Base-by-base conservation (phyloP, 2,888 invertebrate species). In the Conops quadrifasciatus region DNA sequence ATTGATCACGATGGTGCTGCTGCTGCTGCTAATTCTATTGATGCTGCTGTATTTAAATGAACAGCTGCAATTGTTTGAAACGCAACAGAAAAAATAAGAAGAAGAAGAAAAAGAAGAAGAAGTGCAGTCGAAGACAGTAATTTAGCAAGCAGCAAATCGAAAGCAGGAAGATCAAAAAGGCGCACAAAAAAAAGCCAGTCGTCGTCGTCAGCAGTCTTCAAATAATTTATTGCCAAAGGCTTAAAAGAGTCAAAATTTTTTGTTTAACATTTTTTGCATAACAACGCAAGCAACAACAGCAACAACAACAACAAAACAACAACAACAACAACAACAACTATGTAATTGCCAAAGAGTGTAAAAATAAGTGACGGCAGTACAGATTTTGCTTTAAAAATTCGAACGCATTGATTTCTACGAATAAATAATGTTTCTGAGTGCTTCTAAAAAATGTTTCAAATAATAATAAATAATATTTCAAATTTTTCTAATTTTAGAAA, bases 1-100 rank as follows among this genome's bases (percentile, higher is more conserved):
- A 9, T 36, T 9, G 36, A 36, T 36, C 36, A 36, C 9, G 36
- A 36, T 36, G 9, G 4, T 36, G 36, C 36, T 36, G 36, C 4
- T 36, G 36, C 5, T 36, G 36, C 9, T 36, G 36, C 36, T 36
- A 36, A 36, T 36, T 36, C 36, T 21, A 36, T 43, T 62, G 62
- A 53, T 21, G 53, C 53, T 53, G 53, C 9, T 53, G 58, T 49
- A 47, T 47, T 45, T 45, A 26, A 63, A 47, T 47, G 67, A 56
- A 62, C 63, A 71, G 74, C 74, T 75, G 78, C 78, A 79, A 80
- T 80, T 80, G 78, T 79, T 51, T 78, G 76, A 79, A 79, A 80
- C 78, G 47, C 45, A 13, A 45, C 43, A 45, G 4, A 63, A 24
- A 7, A 47, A 45, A 24, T 24, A 26, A 45, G 24, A 43, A 5